A percentile compares a stretch with the other conserved stretches of the same genome.
Evolutionary conservation across 2,797 vertebrate species (phyloP).

Genomic region (Orestias chungarensis): DNA sequence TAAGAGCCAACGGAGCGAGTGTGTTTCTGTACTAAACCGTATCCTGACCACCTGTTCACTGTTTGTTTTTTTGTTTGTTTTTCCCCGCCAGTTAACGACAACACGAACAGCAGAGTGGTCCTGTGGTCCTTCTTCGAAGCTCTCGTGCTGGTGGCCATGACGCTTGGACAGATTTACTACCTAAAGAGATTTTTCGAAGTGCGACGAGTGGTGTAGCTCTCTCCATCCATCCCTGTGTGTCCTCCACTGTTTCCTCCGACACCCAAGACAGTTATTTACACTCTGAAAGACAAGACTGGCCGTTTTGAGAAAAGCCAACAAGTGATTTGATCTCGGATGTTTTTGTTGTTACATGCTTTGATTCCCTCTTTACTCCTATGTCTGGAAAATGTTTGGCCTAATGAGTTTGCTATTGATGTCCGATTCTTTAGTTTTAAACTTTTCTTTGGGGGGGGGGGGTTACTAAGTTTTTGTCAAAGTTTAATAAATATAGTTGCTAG

Average conservation of each 20-base stretch:
- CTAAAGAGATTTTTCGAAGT: constrained; percentile 99
- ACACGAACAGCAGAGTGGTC: constrained; percentile 99
- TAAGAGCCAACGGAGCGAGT: constrained; percentile 47
- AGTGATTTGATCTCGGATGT: constrained; percentile 52
- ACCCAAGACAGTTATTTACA: constrained; percentile 67
- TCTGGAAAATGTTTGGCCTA: constrained; percentile 46
- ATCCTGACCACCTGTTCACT: neutral
- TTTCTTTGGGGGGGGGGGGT: constrained; percentile 21
- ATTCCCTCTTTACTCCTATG: constrained; percentile 54
- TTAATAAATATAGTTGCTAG: constrained; percentile 28
- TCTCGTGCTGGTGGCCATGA: constrained; percentile 98
- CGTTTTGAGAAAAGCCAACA: constrained; percentile 62
- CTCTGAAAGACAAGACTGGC: constrained; percentile 64
- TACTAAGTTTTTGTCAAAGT: constrained; percentile 20
- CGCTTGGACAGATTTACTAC: constrained; percentile 99
- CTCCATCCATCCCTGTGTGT: constrained; percentile 46
- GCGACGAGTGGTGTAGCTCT: constrained; percentile 93
- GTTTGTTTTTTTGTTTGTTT: neutral
- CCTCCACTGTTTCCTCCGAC: constrained; percentile 60
- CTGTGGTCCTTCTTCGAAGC: constrained; percentile 99
- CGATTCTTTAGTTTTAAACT: constrained; percentile 25
- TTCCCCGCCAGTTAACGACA: constrained; percentile 90
- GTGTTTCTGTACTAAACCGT: neutral
- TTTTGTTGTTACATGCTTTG: constrained; percentile 45
- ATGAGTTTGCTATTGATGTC: constrained; percentile 39